Conservation (phyloP, 1,140 invertebrate genomes). For the Ceratoteleas bidentatus region DNA sequence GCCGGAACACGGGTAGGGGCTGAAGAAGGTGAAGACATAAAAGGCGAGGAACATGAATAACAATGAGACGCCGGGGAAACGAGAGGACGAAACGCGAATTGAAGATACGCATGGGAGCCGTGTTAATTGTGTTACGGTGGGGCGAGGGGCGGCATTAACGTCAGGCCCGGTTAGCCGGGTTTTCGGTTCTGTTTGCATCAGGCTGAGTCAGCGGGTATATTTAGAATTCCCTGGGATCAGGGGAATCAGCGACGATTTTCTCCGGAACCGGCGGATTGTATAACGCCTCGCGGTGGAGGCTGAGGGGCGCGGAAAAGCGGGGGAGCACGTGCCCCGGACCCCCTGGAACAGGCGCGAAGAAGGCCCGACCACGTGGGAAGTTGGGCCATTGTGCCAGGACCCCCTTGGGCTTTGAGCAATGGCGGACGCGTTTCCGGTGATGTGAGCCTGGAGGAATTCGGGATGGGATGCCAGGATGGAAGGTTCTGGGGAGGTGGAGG, state of each 20-base stretch:
- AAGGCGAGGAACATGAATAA: constrained; percentile 65
- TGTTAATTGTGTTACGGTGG: constrained; percentile 50
- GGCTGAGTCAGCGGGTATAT: constrained; percentile 1
- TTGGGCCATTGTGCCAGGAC: not conserved
- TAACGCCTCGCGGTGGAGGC: too few species aligned
- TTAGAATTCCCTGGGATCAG: not conserved
- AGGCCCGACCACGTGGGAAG: too few species aligned
- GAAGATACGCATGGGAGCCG: constrained; percentile 34
- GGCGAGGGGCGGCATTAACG: constrained; percentile 29
- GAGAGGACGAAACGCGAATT: constrained; percentile 54
- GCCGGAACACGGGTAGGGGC: constrained; percentile 61
- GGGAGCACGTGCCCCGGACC: constrained; percentile 44
- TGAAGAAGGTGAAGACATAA: constrained; percentile 65
- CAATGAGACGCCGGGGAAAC: constrained; percentile 56
- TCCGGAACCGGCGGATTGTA: too few species aligned
- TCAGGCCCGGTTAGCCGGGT: not conserved
- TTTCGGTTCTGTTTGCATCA: not conserved
- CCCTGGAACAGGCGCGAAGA: constrained; percentile 12
- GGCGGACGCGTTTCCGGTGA: too few species aligned
- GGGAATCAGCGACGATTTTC: too few species aligned
- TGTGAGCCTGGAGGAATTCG: too few species aligned
- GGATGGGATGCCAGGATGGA: too few species aligned
- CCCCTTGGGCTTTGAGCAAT: too few species aligned
- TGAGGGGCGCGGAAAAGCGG: not conserved
- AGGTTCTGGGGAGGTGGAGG: too few species aligned